Evolutionary conservation across 2,888 invertebrate genomes (phyloP), one percentile per base, ranked within the genome.

Genomic region (Coelinius sp.): DNA sequence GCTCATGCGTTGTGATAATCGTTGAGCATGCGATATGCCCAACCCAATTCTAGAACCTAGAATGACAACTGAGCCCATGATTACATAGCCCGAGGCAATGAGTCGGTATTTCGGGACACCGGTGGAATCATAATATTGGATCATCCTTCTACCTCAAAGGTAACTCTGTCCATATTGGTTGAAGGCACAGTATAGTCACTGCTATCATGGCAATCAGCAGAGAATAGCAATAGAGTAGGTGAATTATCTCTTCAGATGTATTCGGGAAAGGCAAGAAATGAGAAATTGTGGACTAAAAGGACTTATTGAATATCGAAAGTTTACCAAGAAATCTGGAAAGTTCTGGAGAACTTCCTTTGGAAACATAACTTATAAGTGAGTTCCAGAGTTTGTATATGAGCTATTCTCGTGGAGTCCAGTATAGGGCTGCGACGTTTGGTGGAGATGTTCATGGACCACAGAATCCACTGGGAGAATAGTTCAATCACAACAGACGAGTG

Each of bases 301-400:
- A 85, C 84, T 85, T 84, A 85, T 85, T 84, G 84, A 85, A 85
- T n/a, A n/a, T n/a, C n/a, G n/a, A n/a, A n/a, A 85, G 83, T 85
- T 85, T 83, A 67, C n/a, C 76, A 79, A 63, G 75, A 72, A 75
- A 75, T 75, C 84, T 82, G 79, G 81, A 79, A 82, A 81, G 80
- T 83, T 82, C 84, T 85, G 82, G 83, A 79, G 79, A 85, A 85
- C 81, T 85, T 85, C 80, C 82, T 82, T 85, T 76, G 83, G 82
- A 85, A n/a, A 83, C 84, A 84, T 84, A 84, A 84, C 83, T 85
- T 85, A 84, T 84, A 82, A 85, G 83, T 83, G 83, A 85, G 81
- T 85, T 83, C 76, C 75, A 64, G 63, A 52, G 46, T 52, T 52
- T 71, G 59, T 68, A 63, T 70, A 71, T 68, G 71, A n/a, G 24